These are phyloP conservation scores for Nebria brevicollis DNA, from an alignment of 2,888 invertebrate species.

Conservation along the genomic window DNA sequence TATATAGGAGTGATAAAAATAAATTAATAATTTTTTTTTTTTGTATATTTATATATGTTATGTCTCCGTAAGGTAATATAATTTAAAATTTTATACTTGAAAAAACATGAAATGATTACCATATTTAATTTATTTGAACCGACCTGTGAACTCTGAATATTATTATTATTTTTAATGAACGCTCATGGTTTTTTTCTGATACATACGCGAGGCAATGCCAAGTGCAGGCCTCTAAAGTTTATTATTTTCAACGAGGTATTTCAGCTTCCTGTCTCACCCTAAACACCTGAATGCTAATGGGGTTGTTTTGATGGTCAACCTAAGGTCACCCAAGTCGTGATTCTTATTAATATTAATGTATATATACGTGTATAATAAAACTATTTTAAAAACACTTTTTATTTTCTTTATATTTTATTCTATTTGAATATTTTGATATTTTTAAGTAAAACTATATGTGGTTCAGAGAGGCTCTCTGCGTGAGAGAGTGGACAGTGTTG, in stretches of 20 bases:
- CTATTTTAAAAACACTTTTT: not conserved
- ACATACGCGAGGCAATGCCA: no score
- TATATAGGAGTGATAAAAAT: not conserved
- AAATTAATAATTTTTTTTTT: not conserved
- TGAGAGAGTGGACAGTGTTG: slow-evolving; percentile 4
- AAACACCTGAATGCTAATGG: slow-evolving; percentile 16
- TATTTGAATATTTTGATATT: no score
- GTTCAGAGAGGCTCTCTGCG: not conserved
- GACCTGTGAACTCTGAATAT: not conserved
- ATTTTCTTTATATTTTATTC: no score
- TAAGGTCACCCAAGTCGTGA: not conserved
- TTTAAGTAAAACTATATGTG: no score
- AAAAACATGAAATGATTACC: not conserved
- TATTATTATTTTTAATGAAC: not conserved
- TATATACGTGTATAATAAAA: not conserved
- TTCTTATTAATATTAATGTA: not conserved
- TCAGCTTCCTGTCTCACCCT: slow-evolving; percentile 5
- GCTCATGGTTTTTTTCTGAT: not conserved
- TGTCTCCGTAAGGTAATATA: no score
- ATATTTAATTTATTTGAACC: not conserved
- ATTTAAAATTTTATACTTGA: no score
- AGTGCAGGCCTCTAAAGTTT: no score
- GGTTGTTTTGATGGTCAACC: not conserved
- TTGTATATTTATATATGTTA: not conserved
- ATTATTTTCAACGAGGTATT: not conserved